Conservation (phyloP, 1,140 invertebrate genomes). For the Ips nitidus region DNA sequence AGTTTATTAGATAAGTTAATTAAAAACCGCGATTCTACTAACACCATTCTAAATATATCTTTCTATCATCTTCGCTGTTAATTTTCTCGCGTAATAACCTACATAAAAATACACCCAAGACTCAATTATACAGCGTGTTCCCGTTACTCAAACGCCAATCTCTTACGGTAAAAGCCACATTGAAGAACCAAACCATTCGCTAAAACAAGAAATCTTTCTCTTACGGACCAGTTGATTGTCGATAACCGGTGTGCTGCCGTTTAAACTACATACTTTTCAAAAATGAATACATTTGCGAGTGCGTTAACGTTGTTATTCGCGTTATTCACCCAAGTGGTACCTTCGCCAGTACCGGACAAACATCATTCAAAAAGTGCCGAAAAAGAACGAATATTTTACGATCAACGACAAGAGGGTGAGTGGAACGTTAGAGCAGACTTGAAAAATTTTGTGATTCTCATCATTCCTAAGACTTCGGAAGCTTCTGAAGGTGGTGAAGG, state of each 20-base stretch:
- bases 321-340: conserved; percentile 1
- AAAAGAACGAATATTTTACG: conserved; percentile 34
- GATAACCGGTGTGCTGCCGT: conserved; percentile 9
- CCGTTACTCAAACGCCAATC: conserved; percentile 3
- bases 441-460: conserved; percentile 63
- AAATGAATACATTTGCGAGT: conserved; percentile 6
- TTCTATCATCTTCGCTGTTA: no score
- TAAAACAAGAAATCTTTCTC: conserved; percentile 17
- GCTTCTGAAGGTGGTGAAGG: conserved; percentile 36
- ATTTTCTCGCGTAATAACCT: background rate
- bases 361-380: conserved; percentile 21
- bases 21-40: no score
- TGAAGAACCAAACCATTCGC: conserved; percentile 9
- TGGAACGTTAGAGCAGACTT: conserved; percentile 65
- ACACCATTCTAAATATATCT: no score
- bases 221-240: conserved; percentile 18
- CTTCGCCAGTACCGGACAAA: conserved; percentile 29
- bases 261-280: conserved; percentile 9
- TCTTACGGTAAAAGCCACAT: conserved; percentile 17
- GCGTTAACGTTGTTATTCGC: conserved; percentile 10
- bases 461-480: conserved; percentile 55
- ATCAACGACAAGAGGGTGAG: conserved; percentile 50
- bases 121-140: background rate
- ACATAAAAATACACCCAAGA: background rate
- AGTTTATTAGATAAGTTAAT: no score